Evolutionary conservation across 2,888 invertebrate genomes (phyloP), one percentile per base, ranked within the genome.

Genomic region (Sphinx pinastri): DNA sequence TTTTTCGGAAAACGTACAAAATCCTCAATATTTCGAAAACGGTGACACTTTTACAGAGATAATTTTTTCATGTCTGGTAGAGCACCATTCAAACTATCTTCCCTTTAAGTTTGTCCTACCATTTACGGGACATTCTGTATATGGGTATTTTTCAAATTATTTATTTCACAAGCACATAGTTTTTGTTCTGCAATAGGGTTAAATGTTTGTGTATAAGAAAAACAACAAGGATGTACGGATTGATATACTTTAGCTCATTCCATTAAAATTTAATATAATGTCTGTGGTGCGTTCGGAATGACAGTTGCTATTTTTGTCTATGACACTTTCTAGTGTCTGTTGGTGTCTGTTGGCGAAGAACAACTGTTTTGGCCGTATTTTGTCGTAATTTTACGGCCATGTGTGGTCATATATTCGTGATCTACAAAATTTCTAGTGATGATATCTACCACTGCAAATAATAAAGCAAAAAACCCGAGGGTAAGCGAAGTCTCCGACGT

Each of bases 381-480:
- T 88, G 84, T 84, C 83, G 84, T 86, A 86, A 87, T 86, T 89
- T 88, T 88, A 87, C 86, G 91, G 90, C 90, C 91, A 93, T 93
- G 93, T 91, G 89, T 90, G 87, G 83, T 88, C 81, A 82, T 81
- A 90, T 79, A 83, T 80, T 79, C 81, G 80, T 84, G 77, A 79
- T 83, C 74, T 82, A 80, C 79, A 82, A 85, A 84, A 85, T 84
- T 86, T 86, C 79, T 86, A 90, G 95, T 95, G 91, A 96, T 96
- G 96, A 90, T 96, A 95, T 95, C 95, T 88, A 95, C 95, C 89
- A 95, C 94, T 89, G 90, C 94, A 88, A 92, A 94, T 88, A 95
- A 93, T 91, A 95, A 95, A 94, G 92, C 95, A 77, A 95, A 95
- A 94, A 95, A 95, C 92, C 91, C 94, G 67, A 95, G 94, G 88